Base-by-base conservation (phyloP, 2,888 invertebrate genomes). In the Archaeoteleia sp. region DNA sequence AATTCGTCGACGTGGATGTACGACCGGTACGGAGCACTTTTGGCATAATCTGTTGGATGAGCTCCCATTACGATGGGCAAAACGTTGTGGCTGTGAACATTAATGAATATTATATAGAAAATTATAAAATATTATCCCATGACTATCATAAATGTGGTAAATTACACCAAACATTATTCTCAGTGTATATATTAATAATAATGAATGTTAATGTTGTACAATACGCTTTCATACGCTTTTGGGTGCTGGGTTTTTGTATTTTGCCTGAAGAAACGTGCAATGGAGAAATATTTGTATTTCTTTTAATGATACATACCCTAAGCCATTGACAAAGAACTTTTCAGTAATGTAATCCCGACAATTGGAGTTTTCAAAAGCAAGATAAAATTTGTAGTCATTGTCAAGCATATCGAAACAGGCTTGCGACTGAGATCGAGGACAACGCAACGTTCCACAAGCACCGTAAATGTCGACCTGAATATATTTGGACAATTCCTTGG, bases 1-100 rank as follows among this genome's bases (percentile, higher is more conserved):
- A 97, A 98, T 85, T 98, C 97, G 82, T 98, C 97, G 13, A 98
- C 96, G 86, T 98, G 97, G 62, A 98, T 93, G 87, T 94, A 98
- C 1, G 96, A 96, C 76, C 94, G 92, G 82, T 93, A 91, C 0
- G 98, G 98, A 1, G 97, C 94, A 72, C 92, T 91, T 37, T 93
- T 90, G 65, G 92, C 92, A 86, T 98, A 98, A 83, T 98, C 97
- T 60, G 93, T 92, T 0, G 95, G 95, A 37, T 94, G 91, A 0
- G 95, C 97, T 0, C 98, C 97, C 97, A 98, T 97, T 60, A 96
- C 97, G 72, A 98, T 95, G 0, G 97, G 97, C 71, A 98, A 85
- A 35, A 96, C 92, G 85, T 95, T 93, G 76, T 93, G 91, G 57
- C 92, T 92, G 77, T 23, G 13, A 15, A 23, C 25, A 30, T 42